A percentile compares a stretch with the other conserved stretches of the same genome.
phyloP scores from a whole-genome alignment of 2,797 vertebrate genomes.

The Rhodeus uyekii region DNA sequence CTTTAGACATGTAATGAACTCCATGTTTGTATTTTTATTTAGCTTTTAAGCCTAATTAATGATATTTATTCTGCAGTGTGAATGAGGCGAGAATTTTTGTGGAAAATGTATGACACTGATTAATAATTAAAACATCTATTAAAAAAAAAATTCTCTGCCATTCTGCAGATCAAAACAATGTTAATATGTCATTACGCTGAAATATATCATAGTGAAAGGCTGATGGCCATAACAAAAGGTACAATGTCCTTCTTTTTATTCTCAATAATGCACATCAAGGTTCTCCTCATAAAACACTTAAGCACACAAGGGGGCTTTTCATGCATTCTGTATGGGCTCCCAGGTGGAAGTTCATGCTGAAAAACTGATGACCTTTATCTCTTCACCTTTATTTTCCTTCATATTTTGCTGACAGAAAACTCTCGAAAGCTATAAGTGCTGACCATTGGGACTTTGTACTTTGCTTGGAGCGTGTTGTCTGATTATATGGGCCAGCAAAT shows the following conservation, averaged over 20 bases:
- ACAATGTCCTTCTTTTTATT: not conserved
- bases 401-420: conserved; percentile 46
- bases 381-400: not conserved
- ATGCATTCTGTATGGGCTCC: not conserved
- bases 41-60: conserved; percentile 33
- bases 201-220: not conserved
- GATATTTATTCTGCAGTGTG: conserved; percentile 44
- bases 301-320: not conserved
- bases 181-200: not conserved
- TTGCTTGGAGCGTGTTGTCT: conserved; percentile 44
- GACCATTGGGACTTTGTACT: conserved; percentile 45
- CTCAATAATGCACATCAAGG: not conserved
- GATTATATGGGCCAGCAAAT: conserved; percentile 53
- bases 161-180: conserved; percentile 36
- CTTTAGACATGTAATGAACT: not conserved
- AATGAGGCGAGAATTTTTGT: not conserved
- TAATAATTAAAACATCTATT: no score
- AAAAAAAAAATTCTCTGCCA: no score
- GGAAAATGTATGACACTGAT: not conserved
- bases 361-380: conserved; percentile 1
- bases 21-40: not conserved
- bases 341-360: conserved; percentile 15
- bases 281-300: conserved; percentile 1
- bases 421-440: conserved; percentile 48
- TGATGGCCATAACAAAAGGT: not conserved